Conservation (phyloP, 2,113 vertebrate genomes). For the Telmatochromis sp. region DNA sequence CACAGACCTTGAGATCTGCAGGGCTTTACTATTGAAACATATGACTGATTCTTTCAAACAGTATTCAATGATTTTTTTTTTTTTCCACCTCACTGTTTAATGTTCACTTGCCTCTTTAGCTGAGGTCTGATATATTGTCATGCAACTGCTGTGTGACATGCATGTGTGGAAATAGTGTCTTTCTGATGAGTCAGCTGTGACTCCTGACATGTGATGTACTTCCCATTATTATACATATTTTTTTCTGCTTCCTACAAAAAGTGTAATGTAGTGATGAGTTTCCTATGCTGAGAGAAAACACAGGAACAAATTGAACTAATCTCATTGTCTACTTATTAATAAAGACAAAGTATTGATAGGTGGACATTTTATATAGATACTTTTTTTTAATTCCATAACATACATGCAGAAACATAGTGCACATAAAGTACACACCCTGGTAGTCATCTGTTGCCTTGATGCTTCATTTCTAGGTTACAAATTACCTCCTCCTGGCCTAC, state of each 20-base stretch:
- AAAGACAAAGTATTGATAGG: background rate
- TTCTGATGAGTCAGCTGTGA: constrained; percentile 29
- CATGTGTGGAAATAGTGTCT: constrained; percentile 11
- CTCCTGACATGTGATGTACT: constrained; percentile 4
- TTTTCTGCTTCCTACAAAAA: background rate
- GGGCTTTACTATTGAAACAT: background rate
- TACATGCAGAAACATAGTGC: background rate
- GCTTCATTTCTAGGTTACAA: constrained; percentile 30
- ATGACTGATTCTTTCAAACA: background rate
- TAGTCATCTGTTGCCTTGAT: background rate
- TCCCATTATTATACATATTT: background rate
- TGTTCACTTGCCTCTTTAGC: background rate
- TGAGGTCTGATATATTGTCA: background rate
- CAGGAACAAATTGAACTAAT: background rate
- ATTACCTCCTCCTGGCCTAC: constrained; percentile 23
- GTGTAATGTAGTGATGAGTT: background rate
- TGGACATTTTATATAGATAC: background rate
- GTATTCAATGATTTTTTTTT: background rate
- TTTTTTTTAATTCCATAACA: background rate
- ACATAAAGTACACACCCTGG: background rate
- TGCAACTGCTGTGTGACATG: background rate
- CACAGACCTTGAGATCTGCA: background rate
- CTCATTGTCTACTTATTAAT: background rate
- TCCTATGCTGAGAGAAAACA: background rate
- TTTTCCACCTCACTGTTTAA: background rate